Evolutionary conservation across 2,797 vertebrate genomes (phyloP).

Genomic region (Myripristis jacobus): DNA sequence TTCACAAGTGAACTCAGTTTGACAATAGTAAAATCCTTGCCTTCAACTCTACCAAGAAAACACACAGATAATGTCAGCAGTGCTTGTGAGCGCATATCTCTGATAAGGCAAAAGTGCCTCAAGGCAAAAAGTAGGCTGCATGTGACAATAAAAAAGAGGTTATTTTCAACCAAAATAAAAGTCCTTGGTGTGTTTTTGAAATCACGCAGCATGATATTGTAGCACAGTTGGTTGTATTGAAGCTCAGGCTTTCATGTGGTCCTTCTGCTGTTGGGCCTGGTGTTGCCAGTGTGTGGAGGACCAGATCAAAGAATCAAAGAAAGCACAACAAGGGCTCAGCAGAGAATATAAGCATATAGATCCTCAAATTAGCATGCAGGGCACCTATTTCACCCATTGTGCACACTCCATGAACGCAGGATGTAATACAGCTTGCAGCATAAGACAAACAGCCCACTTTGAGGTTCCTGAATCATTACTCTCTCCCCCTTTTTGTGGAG

Average conservation of each 20-base stretch:
- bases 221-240: background rate
- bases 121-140: background rate
- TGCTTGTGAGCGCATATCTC: too few species aligned
- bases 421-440: conserved; percentile 57
- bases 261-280: conserved; percentile 19
- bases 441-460: conserved; percentile 38
- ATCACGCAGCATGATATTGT: background rate
- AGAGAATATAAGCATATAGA: conserved; percentile 60
- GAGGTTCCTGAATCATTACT: conserved; percentile 24
- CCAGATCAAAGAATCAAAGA: conserved; percentile 63
- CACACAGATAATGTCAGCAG: too few species aligned
- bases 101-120: background rate
- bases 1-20: too few species aligned
- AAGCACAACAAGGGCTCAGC: conserved; percentile 52
- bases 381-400: conserved; percentile 30
- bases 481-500: background rate
- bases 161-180: background rate
- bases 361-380: conserved; percentile 37
- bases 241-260: background rate
- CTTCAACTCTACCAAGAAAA: too few species aligned
- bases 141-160: background rate
- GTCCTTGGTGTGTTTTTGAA: background rate
- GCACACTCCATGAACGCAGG: conserved; percentile 33
- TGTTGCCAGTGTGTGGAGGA: conserved; percentile 51
- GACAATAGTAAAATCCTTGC: too few species aligned